Percentiles rank a stretch among this genome's conserved stretches.
phyloP scores from a whole-genome alignment of 2,113 vertebrate genomes.

The Misgurnus anguillicaudatus region DNA sequence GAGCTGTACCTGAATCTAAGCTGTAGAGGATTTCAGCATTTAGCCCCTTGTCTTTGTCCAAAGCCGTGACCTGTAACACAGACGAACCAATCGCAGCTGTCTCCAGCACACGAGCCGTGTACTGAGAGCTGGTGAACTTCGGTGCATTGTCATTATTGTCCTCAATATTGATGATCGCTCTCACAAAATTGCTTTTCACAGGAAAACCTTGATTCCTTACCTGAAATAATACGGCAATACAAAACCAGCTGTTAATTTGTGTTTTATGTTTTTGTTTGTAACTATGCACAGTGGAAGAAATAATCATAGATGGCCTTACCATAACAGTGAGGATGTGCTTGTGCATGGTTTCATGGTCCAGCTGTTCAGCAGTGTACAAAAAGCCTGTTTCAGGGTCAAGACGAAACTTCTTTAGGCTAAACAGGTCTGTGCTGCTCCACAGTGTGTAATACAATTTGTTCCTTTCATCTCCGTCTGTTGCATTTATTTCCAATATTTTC shows the following conservation, averaged over 20 bases:
- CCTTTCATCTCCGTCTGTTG: constrained; percentile 80
- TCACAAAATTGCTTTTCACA: constrained; percentile 80
- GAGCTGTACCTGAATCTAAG: constrained; percentile 80
- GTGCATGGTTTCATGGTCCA: constrained; percentile 80
- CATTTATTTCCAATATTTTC: constrained; percentile 80
- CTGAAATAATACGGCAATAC: constrained; percentile 61
- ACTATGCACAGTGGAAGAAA: neutral
- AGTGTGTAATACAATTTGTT: constrained; percentile 82
- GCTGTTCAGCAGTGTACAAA: constrained; percentile 74
- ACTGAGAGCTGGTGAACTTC: constrained; percentile 80
- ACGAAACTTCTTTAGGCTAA: constrained; percentile 81
- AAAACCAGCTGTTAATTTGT: neutral
- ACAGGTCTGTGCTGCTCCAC: constrained; percentile 77
- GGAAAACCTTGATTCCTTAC: constrained; percentile 84
- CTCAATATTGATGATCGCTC: constrained; percentile 75
- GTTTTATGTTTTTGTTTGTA: neutral
- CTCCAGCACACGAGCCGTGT: constrained; percentile 77
- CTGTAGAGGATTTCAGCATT: constrained; percentile 82
- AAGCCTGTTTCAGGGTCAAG: constrained; percentile 79
- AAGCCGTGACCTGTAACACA: constrained; percentile 79
- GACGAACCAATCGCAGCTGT: constrained; percentile 80
- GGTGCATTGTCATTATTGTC: constrained; percentile 83
- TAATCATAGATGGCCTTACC: constrained; percentile 62
- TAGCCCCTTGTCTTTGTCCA: constrained; percentile 82
- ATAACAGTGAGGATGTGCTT: constrained; percentile 82